Evolutionary conservation across 2,113 vertebrate species (phyloP).

Genomic region (Rattus norvegicus): DNA sequence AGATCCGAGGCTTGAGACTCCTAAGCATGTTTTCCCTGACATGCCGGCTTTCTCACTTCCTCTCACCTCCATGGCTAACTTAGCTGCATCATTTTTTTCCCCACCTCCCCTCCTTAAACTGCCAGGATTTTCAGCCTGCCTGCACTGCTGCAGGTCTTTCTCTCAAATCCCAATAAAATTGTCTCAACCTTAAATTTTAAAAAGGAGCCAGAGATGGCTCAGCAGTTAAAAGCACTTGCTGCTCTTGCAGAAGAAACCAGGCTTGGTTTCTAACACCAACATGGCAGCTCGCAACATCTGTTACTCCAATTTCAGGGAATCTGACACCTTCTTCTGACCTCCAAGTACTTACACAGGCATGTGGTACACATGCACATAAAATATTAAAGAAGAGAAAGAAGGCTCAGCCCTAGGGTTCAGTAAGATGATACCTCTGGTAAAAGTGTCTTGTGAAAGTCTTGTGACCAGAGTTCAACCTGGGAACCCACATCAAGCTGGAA

Average conservation of each 20-base stretch:
- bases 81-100: background rate
- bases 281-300: background rate
- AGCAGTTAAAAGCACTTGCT: background rate
- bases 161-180: background rate
- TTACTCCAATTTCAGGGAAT: background rate
- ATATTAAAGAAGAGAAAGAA: background rate
- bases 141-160: background rate
- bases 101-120: background rate
- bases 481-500: background rate
- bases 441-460: background rate
- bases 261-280: background rate
- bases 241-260: background rate
- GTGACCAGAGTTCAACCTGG: background rate
- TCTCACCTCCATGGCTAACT: background rate
- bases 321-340: background rate
- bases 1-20: background rate
- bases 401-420: background rate
- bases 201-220: background rate
- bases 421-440: background rate
- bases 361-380: background rate
- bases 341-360: background rate
- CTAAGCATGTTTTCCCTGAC: background rate
- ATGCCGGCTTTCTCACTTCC: background rate
- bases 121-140: background rate
- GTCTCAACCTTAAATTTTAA: background rate